Conservation (phyloP, 1,140 invertebrate genomes). For the Drosophila repletoides region DNA sequence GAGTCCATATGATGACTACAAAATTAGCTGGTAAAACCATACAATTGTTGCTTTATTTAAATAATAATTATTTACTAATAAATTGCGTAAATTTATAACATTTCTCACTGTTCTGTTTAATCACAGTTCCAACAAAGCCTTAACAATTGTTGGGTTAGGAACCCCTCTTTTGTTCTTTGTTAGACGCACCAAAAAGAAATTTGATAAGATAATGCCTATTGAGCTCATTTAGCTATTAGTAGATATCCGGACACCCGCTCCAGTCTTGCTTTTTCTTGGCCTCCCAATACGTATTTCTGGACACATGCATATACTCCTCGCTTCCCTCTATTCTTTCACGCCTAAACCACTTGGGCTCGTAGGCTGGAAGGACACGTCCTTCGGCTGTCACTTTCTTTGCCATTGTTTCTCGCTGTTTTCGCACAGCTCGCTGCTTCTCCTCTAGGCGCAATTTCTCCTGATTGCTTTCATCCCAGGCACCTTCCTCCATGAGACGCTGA, state of each 20-base stretch:
- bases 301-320: conserved; percentile 92
- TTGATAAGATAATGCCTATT: conserved; percentile 14
- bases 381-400: conserved; percentile 89
- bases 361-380: conserved; percentile 88
- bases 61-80: conserved; percentile 52
- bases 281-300: conserved; percentile 96
- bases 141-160: no score
- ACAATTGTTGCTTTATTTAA: conserved; percentile 71
- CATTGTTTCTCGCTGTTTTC: conserved; percentile 89
- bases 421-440: conserved; percentile 94
- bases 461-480: conserved; percentile 98
- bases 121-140: background rate
- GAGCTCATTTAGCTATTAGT: conserved; percentile 83
- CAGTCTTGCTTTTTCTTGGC: conserved; percentile 95
- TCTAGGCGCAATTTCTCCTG: conserved; percentile 92
- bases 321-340: conserved; percentile 91
- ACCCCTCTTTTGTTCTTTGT: background rate
- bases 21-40: conserved; percentile 23
- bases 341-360: conserved; percentile 96
- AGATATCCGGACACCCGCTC: conserved; percentile 96
- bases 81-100: conserved; percentile 36
- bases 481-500: conserved; percentile 98
- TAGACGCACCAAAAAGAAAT: background rate
- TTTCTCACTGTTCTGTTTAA: conserved; percentile 5
- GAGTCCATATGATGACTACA: background rate